These are phyloP conservation scores for Ennomos quercinarius DNA, from an alignment of 2,888 invertebrate species.

Conservation along the genomic window DNA sequence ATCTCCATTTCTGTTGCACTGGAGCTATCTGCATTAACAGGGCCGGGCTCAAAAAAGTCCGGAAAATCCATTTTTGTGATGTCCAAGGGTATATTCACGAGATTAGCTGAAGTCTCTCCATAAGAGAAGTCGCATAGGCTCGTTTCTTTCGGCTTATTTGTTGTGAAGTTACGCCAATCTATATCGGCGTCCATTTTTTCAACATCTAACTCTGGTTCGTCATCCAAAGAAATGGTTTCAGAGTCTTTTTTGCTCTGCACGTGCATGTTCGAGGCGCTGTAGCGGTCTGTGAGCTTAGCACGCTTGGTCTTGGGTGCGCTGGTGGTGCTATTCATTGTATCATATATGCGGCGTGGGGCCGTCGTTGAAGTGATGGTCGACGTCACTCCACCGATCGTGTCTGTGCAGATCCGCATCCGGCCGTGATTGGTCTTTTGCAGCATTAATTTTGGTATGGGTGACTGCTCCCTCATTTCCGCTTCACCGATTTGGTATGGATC, in stretches of 20 bases:
- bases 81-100: constrained; percentile 50
- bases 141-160: constrained; percentile 54
- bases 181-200: constrained; percentile 65
- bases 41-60: constrained; percentile 58
- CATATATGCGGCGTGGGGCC: constrained; percentile 59
- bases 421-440: constrained; percentile 71
- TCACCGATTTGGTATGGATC: constrained; percentile 79
- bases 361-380: constrained; percentile 41
- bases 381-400: constrained; percentile 31
- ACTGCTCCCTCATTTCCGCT: constrained; percentile 78
- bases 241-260: constrained; percentile 16
- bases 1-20: constrained; percentile 48
- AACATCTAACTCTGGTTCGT: constrained; percentile 51
- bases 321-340: constrained; percentile 53
- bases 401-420: constrained; percentile 61
- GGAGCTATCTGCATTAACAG: constrained; percentile 57
- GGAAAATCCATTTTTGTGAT: constrained; percentile 57
- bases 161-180: constrained; percentile 60
- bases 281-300: constrained; percentile 3
- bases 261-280: constrained; percentile 7
- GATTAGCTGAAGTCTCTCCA: constrained; percentile 62
- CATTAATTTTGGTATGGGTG: constrained; percentile 79
- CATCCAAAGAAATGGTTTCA: constrained; percentile 4
- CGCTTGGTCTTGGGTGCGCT: constrained; percentile 23
- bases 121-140: constrained; percentile 71